Percentiles rank a stretch among this genome's conserved stretches.
phyloP scores from a whole-genome alignment of 2,113 vertebrate species.

The Arothron firmamentum region DNA sequence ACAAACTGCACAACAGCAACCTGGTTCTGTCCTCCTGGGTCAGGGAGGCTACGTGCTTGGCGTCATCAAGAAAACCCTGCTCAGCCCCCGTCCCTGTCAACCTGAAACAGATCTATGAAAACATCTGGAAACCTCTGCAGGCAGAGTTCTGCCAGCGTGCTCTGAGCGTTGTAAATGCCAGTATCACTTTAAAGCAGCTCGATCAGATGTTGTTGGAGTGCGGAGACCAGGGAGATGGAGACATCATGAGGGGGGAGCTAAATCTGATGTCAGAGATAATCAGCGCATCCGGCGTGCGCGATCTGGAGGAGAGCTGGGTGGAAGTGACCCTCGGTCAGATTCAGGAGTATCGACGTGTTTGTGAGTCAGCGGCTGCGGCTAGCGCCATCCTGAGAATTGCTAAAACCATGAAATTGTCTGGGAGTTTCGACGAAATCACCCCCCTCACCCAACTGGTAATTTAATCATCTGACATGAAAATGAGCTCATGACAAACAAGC shows the following conservation, averaged over 20 bases:
- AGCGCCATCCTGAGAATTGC: conserved; percentile 52
- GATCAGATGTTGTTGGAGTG: conserved; percentile 46
- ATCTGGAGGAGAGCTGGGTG: conserved; percentile 34
- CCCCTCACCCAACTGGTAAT: conserved; percentile 67
- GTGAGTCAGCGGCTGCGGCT: conserved; percentile 58
- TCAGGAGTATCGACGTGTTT: conserved; percentile 62
- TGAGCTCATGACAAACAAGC: neutral
- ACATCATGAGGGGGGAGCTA: conserved; percentile 58
- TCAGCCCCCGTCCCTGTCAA: neutral
- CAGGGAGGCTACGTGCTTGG: conserved; percentile 7
- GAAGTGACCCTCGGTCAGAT: conserved; percentile 48
- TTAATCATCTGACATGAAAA: neutral
- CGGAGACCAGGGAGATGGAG: conserved; percentile 57
- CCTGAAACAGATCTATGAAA: conserved; percentile 38
- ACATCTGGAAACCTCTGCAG: conserved; percentile 61
- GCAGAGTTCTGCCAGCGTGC: conserved; percentile 26
- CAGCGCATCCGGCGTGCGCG: neutral
- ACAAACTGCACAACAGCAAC: conserved; percentile 56
- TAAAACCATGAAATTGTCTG: conserved; percentile 48
- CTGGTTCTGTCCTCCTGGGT: conserved; percentile 66
- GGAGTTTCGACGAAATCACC: conserved; percentile 60
- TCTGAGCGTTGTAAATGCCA: conserved; percentile 20
- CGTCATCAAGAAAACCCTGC: rapidly evolving
- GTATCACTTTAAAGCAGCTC: conserved; percentile 56
- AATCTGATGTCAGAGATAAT: conserved; percentile 49